Percentiles rank a stretch among this genome's conserved stretches.
phyloP scores from a whole-genome alignment of 2,113 vertebrate genomes.

The Dicrurus megarhynchus region DNA sequence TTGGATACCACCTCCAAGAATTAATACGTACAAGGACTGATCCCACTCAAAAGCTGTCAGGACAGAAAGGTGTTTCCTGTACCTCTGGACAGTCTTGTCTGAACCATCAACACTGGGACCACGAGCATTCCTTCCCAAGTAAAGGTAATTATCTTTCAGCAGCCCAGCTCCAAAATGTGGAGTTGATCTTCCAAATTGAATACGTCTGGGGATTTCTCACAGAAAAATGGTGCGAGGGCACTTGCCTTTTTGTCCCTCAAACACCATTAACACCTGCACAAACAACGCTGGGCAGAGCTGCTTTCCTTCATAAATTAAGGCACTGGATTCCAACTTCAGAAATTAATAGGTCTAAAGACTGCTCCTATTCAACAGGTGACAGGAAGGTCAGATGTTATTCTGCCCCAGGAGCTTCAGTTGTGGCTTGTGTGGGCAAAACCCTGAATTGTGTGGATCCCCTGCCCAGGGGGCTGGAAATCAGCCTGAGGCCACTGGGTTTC shows the following conservation, averaged over 20 bases:
- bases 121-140: neutral
- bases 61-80: neutral
- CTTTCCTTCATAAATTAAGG: neutral
- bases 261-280: neutral
- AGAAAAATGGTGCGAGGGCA: neutral
- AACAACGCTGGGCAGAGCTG: neutral
- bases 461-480: neutral
- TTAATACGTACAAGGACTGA: neutral
- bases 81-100: neutral
- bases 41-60: neutral
- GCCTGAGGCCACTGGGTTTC: neutral
- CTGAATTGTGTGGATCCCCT: neutral
- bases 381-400: neutral
- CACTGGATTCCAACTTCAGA: neutral
- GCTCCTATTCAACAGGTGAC: neutral
- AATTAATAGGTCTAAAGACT: neutral
- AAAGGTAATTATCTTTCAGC: neutral
- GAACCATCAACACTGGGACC: neutral
- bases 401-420: neutral
- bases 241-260: neutral
- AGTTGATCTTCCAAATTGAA: neutral
- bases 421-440: neutral
- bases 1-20: neutral
- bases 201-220: neutral
- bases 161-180: neutral